Conservation (phyloP, 2,888 invertebrate species). For the Syrphus vitripennis region DNA sequence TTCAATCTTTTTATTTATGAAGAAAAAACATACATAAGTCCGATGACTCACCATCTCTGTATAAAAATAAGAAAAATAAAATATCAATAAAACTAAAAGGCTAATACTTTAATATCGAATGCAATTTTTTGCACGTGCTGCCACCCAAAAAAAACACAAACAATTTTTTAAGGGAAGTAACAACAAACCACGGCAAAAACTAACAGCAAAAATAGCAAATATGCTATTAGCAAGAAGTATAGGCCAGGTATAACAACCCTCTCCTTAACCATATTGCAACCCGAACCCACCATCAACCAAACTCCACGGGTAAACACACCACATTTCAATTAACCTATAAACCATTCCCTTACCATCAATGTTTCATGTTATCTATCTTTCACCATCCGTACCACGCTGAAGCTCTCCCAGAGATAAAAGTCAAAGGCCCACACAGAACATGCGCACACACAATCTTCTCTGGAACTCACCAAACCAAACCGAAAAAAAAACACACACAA, state of each 20-base stretch:
- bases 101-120: constrained; percentile 35
- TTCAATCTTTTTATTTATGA: not conserved
- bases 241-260: not conserved
- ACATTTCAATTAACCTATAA: constrained; percentile 58
- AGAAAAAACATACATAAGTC: not conserved
- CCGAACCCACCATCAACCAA: not conserved
- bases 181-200: constrained; percentile 31
- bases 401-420: constrained; percentile 64
- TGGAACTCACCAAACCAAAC: constrained; percentile 2
- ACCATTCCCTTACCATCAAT: constrained; percentile 61
- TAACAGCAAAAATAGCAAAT: constrained; percentile 26
- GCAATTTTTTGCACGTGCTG: constrained; percentile 62
- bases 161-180: constrained; percentile 23
- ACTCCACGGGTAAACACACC: not conserved
- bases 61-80: not conserved
- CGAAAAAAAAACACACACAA: constrained; percentile 1
- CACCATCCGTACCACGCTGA: constrained; percentile 41
- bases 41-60: constrained; percentile 30
- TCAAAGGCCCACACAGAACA: constrained; percentile 39
- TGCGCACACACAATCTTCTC: constrained; percentile 40
- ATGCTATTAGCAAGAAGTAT: not conserved
- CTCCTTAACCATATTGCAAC: not conserved
- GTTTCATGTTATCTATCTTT: constrained; percentile 63
- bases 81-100: constrained; percentile 30
- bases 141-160: constrained; percentile 16